Base-by-base conservation (phyloP, 1,140 invertebrate species). In the Calliphora vicina region DNA sequence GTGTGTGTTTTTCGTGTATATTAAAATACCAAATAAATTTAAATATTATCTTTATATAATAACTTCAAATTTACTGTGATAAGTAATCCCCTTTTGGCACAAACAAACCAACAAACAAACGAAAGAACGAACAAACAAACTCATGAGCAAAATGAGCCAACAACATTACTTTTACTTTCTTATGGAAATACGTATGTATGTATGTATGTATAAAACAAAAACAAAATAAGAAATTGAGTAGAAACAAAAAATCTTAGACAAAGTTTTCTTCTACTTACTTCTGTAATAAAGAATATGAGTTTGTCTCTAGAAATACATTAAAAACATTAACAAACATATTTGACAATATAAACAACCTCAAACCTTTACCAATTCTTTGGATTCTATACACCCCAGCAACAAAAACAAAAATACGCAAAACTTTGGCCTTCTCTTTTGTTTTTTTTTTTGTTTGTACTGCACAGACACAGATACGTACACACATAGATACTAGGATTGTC, bases 31-130 rank as follows among this genome's bases (percentile, higher is more conserved):
- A 67, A 25, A 67, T 67, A 67, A 67, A 67, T 67, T 67, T 67
- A 67, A 67, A 67, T 67, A 67, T 67, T 67, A 67, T 67, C 61
- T 67, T 23, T 67, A 67, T 67, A 78, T 78, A 78, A 78, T 78
- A 78, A 78, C 35, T 78, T 78, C 74, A 78, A 78, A 78, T 78
- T 78, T 78, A 78, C 74, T 78, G 74, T 78, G 74, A 78, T 78
- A 78, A 78, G 74, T 78, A 78, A 78, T 78, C 74, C 74, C 74
- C 74, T 45, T 78, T 78, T 78, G 74, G 74, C 74, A 42, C 35
- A 78, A 78, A 35, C 9, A 78, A 43, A 43, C 35, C 3, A 17
- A 20, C n/a, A 35, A 35, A 35, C 35, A 5, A 35, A 1, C 35
- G 35, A n/a, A n/a, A n/a, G n/a, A 35, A 35, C 35, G 35, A 35